Base-by-base conservation (phyloP, 2,797 vertebrate genomes). In the Parotocinclus haroldoi region DNA sequence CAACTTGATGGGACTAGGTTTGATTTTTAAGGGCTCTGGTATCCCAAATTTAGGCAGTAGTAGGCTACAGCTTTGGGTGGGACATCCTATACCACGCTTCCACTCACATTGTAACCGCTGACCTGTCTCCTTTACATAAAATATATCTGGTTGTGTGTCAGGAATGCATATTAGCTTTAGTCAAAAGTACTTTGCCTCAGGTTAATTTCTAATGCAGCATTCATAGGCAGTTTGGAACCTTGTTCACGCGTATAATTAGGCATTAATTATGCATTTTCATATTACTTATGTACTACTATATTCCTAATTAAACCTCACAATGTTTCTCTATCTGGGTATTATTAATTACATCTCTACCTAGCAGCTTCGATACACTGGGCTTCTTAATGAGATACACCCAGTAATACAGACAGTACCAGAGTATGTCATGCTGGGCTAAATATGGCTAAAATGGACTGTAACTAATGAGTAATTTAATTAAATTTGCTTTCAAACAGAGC, bases 261-360 rank as follows among this genome's bases (percentile, higher is more conserved):
- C 61, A 27, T 37, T 49, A 53, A 56, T 62, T 63, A 59, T 69
- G 51, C 44, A 58, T 57, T 63, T 17, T 16, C 58, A 18, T 55
- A 58, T 69, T 70, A 73, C 66, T 64, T 63, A 72, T 57, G 68
- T 40, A 74, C 72, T 75, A 68, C 63, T 76, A 54, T 12, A 61
- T 64, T 66, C 67, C 62, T 66, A 45, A 76, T 79, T 64, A 75
- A 10, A 52, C 66, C 63, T 44, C 76, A 78, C 71, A 63, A 18
- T 42, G 60, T 69, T 73, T 70, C 73, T 73, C 63, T 55, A 66
- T 69, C 77, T 61, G 71, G 77, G 65, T 81, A 76, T 68, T 55
- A 49, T 75, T 76, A 82, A 86, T 82, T 85, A 86, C 77, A 82
- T 78, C 69, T 73, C 66, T 79, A 84, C 72, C 75, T 82, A 73